Percentiles rank a stretch among this genome's conserved stretches.
These are phyloP conservation scores for Ascidia mentula DNA, from an alignment of 23 tunicate genomes.

Conservation along the genomic window DNA sequence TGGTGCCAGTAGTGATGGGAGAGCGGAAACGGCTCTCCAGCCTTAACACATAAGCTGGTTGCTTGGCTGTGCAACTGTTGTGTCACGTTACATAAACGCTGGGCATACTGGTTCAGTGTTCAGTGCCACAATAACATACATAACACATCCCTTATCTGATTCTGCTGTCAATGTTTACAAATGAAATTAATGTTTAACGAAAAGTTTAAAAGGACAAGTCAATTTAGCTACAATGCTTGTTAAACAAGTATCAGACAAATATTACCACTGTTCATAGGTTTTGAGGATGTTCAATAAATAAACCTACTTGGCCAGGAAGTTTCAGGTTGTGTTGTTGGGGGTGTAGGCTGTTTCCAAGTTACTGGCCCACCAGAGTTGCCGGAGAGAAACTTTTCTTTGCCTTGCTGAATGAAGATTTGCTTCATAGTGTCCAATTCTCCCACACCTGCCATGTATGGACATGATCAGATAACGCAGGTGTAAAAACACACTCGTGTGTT, in stretches of 20 bases:
- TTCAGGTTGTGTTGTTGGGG: slow-evolving; percentile 31
- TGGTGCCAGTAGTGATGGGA: background rate
- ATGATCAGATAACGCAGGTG: background rate
- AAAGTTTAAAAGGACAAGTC: too few relatives aligned
- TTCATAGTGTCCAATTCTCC: slow-evolving; percentile 95
- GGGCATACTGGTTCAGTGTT: too few relatives aligned
- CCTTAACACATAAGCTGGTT: too few relatives aligned
- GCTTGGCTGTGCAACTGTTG: background rate
- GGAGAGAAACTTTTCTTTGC: slow-evolving; percentile 75
- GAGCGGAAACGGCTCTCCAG: background rate
- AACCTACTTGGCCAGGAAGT: slow-evolving; percentile 20
- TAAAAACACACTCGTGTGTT: background rate
- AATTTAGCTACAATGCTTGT: too few relatives aligned
- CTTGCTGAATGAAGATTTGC: slow-evolving; percentile 84
- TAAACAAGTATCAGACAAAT: background rate
- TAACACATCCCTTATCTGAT: too few relatives aligned
- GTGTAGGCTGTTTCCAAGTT: slow-evolving; percentile 74
- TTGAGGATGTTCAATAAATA: too few relatives aligned
- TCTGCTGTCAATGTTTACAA: too few relatives aligned
- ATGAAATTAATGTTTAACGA: too few relatives aligned
- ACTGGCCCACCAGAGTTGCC: slow-evolving; percentile 67
- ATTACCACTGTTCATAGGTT: too few relatives aligned
- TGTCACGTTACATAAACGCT: background rate
- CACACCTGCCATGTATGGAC: slow-evolving; percentile 59
- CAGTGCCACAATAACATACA: too few relatives aligned